These are phyloP conservation scores for Squalus acanthias DNA, from an alignment of 2,797 vertebrate species.

Conservation along the genomic window DNA sequence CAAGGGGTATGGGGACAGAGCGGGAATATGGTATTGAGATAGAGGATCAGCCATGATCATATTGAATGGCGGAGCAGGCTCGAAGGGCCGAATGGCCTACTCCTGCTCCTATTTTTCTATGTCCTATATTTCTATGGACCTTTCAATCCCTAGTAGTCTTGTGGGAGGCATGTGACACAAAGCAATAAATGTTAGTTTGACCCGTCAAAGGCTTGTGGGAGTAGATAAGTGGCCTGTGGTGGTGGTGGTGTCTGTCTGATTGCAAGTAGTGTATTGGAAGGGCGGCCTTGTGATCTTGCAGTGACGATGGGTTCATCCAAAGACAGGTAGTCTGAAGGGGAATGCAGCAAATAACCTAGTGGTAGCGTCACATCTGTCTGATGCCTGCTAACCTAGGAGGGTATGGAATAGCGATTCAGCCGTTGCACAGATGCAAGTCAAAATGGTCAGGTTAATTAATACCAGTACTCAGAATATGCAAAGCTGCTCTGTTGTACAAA, in stretches of 20 bases:
- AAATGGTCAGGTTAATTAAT: background rate
- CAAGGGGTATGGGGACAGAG: too few relatives aligned
- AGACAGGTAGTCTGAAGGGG: background rate
- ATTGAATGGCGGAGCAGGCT: too few relatives aligned
- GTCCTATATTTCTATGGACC: background rate
- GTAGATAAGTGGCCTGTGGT: background rate
- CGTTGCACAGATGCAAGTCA: background rate
- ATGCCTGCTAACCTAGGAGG: background rate
- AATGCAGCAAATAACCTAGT: slow-evolving; percentile 24
- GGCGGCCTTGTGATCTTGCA: background rate
- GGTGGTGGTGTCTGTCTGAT: background rate
- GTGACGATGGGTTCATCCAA: background rate
- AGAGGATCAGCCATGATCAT: too few relatives aligned
- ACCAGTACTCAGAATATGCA: background rate
- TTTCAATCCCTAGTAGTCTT: background rate
- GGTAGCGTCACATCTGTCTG: background rate
- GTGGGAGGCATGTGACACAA: background rate
- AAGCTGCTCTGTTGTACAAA: background rate
- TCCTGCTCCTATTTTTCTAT: too few relatives aligned
- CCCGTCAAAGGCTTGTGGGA: background rate
- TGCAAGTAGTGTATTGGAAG: background rate
- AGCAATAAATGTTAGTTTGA: background rate
- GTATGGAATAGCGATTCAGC: background rate
- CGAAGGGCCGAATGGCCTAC: too few relatives aligned
- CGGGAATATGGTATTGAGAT: too few relatives aligned